These are phyloP conservation scores for Lanius collurio DNA, from an alignment of 2,113 vertebrate species.

Conservation along the genomic window DNA sequence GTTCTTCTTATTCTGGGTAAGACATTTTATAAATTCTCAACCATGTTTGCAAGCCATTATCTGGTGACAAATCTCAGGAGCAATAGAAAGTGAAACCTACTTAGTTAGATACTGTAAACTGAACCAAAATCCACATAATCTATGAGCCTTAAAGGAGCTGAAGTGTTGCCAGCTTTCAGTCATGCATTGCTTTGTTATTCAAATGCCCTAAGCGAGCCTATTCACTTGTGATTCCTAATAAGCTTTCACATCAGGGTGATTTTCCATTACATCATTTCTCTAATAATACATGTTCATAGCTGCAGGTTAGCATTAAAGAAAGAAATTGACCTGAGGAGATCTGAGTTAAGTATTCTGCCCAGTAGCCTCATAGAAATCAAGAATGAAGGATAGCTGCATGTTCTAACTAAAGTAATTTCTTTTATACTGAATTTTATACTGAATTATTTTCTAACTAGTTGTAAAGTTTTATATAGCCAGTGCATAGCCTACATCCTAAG, in stretches of 20 bases:
- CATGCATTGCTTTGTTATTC: neutral
- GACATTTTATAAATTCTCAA: neutral
- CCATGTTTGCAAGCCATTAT: neutral
- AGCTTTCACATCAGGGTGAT: constrained; percentile 45
- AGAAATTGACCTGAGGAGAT: constrained; percentile 28
- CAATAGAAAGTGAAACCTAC: neutral
- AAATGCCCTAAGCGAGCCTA: neutral
- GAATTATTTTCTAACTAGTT: neutral
- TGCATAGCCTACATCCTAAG: neutral
- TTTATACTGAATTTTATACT: constrained; percentile 36
- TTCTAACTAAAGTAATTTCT: constrained; percentile 27
- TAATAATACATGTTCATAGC: constrained; percentile 47
- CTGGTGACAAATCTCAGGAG: neutral
- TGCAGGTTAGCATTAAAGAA: constrained; percentile 30
- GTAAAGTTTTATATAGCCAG: neutral
- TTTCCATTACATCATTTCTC: constrained; percentile 55
- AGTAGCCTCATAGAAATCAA: neutral
- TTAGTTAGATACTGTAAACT: neutral
- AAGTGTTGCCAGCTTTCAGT: neutral
- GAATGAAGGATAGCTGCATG: neutral
- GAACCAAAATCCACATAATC: neutral
- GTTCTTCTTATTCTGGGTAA: neutral
- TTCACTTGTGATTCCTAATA: constrained; percentile 50
- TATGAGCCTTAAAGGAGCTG: neutral
- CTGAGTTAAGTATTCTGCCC: constrained; percentile 7